Evolutionary conservation across 35 echinoderm and acorn worm species (phyloP).

Genomic region (Lytechinus variegatus): DNA sequence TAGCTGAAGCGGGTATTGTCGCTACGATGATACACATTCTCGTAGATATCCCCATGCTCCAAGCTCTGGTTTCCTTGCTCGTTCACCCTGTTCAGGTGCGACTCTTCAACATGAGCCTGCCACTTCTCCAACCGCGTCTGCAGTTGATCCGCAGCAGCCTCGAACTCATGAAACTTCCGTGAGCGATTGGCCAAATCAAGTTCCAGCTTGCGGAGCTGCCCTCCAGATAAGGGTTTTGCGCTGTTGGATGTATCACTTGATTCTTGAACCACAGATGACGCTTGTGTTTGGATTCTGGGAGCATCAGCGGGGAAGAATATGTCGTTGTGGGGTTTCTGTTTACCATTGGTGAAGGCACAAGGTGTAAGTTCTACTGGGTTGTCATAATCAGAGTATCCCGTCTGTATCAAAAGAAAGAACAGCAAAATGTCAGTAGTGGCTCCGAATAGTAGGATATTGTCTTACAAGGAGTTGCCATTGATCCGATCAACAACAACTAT

Average conservation of each 20-base stretch:
- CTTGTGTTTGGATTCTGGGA: neutral
- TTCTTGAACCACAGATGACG: neutral
- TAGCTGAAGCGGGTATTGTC: neutral
- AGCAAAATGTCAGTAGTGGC: neutral
- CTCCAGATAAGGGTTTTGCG: neutral
- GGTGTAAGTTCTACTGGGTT: constrained; percentile 19
- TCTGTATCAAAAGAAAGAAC: neutral
- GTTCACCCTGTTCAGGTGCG: constrained; percentile 22
- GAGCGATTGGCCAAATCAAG: constrained; percentile 27
- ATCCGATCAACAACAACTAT: too few species aligned
- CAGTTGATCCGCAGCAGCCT: constrained; percentile 17
- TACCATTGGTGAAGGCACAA: neutral
- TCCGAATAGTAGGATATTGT: too few species aligned
- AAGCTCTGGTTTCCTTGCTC: neutral
- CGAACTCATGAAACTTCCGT: constrained; percentile 36
- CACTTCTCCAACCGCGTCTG: constrained; percentile 45
- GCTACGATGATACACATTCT: neutral
- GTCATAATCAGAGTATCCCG: constrained; percentile 23
- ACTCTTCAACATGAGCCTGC: constrained; percentile 32
- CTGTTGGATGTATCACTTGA: neutral
- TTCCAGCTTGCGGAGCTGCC: constrained; percentile 43
- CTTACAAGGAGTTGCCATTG: too few species aligned
- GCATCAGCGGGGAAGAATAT: constrained; percentile 1
- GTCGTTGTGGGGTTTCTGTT: neutral
- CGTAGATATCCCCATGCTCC: constrained; percentile 1